phyloP scores from a whole-genome alignment of 2,888 invertebrate species.

The Sinohyriopsis cumingii region DNA sequence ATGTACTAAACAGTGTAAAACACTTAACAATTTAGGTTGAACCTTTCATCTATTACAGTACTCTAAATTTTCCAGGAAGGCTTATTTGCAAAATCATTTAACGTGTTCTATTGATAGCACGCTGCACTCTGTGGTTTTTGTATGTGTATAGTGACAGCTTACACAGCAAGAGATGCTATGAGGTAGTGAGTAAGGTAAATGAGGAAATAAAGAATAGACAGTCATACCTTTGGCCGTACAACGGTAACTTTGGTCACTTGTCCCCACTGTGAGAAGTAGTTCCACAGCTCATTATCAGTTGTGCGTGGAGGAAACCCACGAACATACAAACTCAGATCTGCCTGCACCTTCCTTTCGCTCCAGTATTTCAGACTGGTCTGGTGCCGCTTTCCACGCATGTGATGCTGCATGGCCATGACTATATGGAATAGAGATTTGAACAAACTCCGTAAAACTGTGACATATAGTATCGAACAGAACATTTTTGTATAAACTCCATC shows the following conservation, averaged over 20 bases:
- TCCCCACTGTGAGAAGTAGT: conserved; percentile 57
- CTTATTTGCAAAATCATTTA: too few species aligned
- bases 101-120: too few species aligned
- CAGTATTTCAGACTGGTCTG: conserved; percentile 37
- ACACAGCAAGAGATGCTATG: not conserved
- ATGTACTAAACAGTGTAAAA: too few species aligned
- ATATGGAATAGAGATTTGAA: too few species aligned
- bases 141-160: too few species aligned
- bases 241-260: conserved; percentile 48
- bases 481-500: too few species aligned
- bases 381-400: conserved; percentile 49
- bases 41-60: too few species aligned
- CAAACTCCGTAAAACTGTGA: too few species aligned
- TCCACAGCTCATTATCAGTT: conserved; percentile 41
- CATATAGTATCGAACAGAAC: too few species aligned
- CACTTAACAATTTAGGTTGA: too few species aligned
- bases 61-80: too few species aligned
- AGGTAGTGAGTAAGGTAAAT: not conserved
- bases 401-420: conserved; percentile 39
- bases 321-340: conserved; percentile 51
- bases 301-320: conserved; percentile 49
- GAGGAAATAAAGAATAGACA: not conserved
- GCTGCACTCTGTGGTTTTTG: too few species aligned
- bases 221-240: conserved; percentile 35
- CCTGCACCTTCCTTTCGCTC: conserved; percentile 35